Evolutionary conservation across 2,113 vertebrate species (phyloP), one percentile per base, ranked within the genome.

Genomic region (Channa maculata): DNA sequence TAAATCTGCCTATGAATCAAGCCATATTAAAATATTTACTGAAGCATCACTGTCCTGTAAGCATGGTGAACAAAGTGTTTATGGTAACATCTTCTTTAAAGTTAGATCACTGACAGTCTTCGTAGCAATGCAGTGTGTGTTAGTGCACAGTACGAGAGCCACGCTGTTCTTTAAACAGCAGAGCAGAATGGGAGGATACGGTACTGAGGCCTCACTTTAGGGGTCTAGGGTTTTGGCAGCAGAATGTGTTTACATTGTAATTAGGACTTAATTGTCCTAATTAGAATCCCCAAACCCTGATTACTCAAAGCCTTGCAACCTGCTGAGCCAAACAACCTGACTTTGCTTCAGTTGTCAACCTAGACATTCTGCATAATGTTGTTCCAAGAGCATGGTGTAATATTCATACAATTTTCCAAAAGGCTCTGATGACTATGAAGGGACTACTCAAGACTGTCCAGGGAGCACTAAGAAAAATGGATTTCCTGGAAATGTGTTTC

Each of bases 171-270:
- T 84, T 63, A 80, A 58, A 86, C 65, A 82, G 73, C 52, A 7
- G 49, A 80, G 75, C 83, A 83, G 74, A 85, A 83, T 83, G 75
- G 69, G 82, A 79, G 80, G 79, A 54, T 75, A 57, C 2, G 66
- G 62, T 83, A 70, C 81, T 83, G 86, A 88, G 83, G 85, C 82
- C 80, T 90, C 86, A 88, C 90, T 83, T 79, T 79, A 41, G 84
- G 91, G 89, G 83, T 83, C 81, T 76, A 62, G 49, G 77, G 69
- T 86, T 89, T 87, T 91, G 90, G 92, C 89, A 91, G 80, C 79
- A 83, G 75, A 88, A 88, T 87, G 80, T 93, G 90, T 92, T 94
- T 93, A 93, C 86, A 86, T 89, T 91, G 86, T 89, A 93, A 94
- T 93, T 94, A 93, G 80, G 87, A 83, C 75, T 86, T 92, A 93